Evolutionary conservation across 2,888 invertebrate genomes (phyloP), one percentile per base, ranked within the genome.

Genomic region (Brenthis ino): DNA sequence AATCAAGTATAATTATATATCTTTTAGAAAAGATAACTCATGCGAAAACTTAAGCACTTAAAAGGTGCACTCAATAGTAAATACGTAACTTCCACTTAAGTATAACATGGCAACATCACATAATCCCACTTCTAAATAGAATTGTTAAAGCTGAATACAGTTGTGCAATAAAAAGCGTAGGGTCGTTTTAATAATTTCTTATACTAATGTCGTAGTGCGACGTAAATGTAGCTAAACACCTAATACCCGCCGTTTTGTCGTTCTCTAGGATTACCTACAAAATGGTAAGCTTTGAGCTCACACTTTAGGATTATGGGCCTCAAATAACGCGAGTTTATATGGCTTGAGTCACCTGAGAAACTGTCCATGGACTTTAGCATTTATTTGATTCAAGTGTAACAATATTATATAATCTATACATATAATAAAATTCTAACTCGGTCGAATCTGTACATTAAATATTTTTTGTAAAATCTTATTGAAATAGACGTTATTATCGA

Each of bases 281-380:
- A 75, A 72, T 72, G 61, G 75, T 71, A 72, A 69, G 75, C 74
- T 76, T 73, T 72, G 72, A 72, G 70, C 72, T 72, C 67, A 70
- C 70, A 69, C 67, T 72, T 74, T 72, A 72, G 74, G 75, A 76
- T 74, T 76, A 75, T 74, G 72, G 65, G 72, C 63, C 75, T 75
- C 76, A 74, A 75, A 75, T 74, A 74, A 75, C 56, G 57, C 70
- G 70, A 72, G 69, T 73, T 74, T 73, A 76, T 70, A 73, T 58
- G 68, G 69, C 58, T 65, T 43, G 71, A 66, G 65, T 71, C 72
- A 76, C 74, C 72, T 71, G 58, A 63, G 64, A 55, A 37, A 61
- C 65, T 61, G 64, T 48, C 64, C 65, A 61, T 67, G 57, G 65
- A 51, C 47, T 50, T 63, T 57, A 51, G 37, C 54, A 33, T n/a